A percentile compares a stretch with the other conserved stretches of the same genome.
Conservation (phyloP, 2,113 vertebrate species). For the Leiothrix lutea region DNA sequence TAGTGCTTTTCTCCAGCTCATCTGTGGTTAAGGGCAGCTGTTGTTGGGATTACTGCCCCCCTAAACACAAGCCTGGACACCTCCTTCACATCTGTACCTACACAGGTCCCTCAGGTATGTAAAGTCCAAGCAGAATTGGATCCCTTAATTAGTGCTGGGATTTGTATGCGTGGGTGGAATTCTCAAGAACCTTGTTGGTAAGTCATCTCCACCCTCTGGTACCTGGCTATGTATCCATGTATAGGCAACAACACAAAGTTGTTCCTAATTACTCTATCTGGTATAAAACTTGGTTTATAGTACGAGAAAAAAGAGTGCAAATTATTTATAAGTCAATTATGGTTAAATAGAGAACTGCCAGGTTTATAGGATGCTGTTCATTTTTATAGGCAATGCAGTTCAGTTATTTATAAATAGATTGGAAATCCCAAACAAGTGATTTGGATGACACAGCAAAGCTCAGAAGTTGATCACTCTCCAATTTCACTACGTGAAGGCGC, state of each 20-base stretch:
- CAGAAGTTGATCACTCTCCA: neutral
- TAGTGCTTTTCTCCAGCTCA: conserved; percentile 49
- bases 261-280: neutral
- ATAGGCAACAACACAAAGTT: neutral
- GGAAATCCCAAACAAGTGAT: neutral
- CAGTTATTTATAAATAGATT: neutral
- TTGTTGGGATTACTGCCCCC: neutral
- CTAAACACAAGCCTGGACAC: neutral
- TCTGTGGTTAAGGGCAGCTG: neutral
- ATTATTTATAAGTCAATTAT: neutral
- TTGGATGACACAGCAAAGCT: neutral
- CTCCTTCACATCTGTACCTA: neutral
- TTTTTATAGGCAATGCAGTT: neutral
- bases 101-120: neutral
- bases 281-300: neutral
- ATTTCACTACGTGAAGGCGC: neutral
- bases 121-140: neutral
- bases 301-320: neutral
- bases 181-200: neutral
- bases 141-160: neutral
- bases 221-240: neutral
- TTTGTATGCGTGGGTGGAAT: neutral
- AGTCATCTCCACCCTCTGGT: neutral
- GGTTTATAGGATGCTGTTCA: neutral
- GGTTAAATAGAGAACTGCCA: neutral